Evolutionary conservation across 2,113 vertebrate species (phyloP), one percentile per base, ranked within the genome.

Genomic region (Callaeas wilsoni): DNA sequence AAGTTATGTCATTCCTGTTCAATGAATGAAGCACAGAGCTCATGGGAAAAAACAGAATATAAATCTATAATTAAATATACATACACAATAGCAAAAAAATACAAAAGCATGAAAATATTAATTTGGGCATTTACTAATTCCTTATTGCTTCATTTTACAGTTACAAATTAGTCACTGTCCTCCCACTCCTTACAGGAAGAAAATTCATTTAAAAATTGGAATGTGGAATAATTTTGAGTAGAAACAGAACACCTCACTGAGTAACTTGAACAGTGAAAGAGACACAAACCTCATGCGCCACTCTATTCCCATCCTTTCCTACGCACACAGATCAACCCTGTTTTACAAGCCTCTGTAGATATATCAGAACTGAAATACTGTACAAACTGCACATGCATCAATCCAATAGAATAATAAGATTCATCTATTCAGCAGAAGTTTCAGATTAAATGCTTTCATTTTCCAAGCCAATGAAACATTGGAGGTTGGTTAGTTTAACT

Each of bases 341-440:
- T 56, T 95, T 93, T 86, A 93, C 67, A 93, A 87, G 55, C 44
- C 75, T 69, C 79, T 77, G 23, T 30, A 93, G 67, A 57, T 84
- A 6, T 3, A 56, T 57, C 27, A 67, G 47, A 23, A 74, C 47
- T 74, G 63, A 89, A 86, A 83, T 21, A 57, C 30, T 55, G 65
- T 44, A 59, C 22, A 80, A 90, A 77, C 47, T 86, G 71, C 71
- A 84, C 20, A 64, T 52, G 21, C 39, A 80, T 46, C 42, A 69
- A 59, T 67, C 75, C 71, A 67, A 23, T 0, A 76, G 47, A 95
- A 77, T 70, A 89, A 68, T 10, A 13, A 88, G 35, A 89, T 74
- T 52, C 63, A 94, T 70, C 67, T 88, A 91, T 70, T 91, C 78
- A 83, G 63, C 46, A 90, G 33, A 90, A 88, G 71, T 85, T 96